Evolutionary conservation across 2,797 vertebrate species (phyloP).

Genomic region (Peromyscus melanophrys): DNA sequence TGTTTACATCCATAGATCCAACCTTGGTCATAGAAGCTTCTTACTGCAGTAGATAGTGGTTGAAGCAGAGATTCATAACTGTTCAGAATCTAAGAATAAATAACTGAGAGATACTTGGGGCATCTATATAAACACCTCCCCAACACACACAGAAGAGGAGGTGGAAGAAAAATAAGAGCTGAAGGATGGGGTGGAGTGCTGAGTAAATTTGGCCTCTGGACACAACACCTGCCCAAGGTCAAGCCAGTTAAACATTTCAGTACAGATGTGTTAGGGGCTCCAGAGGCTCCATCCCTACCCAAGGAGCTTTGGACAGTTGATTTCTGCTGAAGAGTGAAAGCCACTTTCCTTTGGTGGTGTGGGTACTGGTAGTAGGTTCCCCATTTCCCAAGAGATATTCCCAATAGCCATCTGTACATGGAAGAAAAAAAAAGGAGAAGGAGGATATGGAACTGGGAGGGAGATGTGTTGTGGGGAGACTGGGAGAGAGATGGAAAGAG

Average conservation of each 20-base stretch:
- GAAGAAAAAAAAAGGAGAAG: not conserved
- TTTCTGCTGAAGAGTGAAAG: not conserved
- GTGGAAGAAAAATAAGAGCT: not conserved
- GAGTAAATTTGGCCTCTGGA: not conserved
- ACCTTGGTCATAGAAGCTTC: not conserved
- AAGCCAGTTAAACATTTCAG: not conserved
- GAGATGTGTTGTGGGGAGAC: not conserved
- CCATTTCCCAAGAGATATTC: not conserved
- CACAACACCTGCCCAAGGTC: not conserved
- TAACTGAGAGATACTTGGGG: not conserved
- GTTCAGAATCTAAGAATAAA: not conserved
- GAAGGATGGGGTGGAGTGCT: not conserved
- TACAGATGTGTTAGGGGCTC: too few relatives aligned
- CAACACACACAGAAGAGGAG: not conserved
- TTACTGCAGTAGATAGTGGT: not conserved
- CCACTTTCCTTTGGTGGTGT: not conserved
- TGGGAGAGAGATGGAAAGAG: not conserved
- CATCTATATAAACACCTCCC: not conserved
- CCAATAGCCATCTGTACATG: not conserved
- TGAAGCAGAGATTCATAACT: not conserved
- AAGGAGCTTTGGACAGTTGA: not conserved
- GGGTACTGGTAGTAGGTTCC: not conserved
- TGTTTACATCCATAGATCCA: not conserved
- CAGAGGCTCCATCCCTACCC: fast-evolving
- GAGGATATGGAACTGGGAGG: not conserved